These are phyloP conservation scores for Erpobdella octoculata DNA, from an alignment of 2,888 invertebrate genomes.

Conservation along the genomic window DNA sequence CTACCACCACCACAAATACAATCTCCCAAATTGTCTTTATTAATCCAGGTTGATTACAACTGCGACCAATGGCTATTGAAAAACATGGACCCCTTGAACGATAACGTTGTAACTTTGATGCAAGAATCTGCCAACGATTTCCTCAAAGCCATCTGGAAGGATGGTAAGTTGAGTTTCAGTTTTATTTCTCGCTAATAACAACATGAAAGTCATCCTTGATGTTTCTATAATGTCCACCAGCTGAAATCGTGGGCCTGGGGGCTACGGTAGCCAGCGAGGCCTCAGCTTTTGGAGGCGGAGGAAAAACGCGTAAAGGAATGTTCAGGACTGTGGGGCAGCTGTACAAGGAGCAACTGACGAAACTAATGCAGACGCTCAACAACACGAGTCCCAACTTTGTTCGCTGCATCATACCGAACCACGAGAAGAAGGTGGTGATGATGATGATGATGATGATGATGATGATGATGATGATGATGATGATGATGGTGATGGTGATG, in stretches of 20 bases:
- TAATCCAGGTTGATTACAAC: constrained; percentile 68
- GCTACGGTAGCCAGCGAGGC: constrained; percentile 73
- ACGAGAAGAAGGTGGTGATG: constrained; percentile 73
- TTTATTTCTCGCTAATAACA: no score
- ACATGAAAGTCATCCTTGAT: no score
- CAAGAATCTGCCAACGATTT: constrained; percentile 65
- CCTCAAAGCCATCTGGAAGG: constrained; percentile 84
- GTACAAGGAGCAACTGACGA: constrained; percentile 95
- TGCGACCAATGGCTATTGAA: constrained; percentile 97
- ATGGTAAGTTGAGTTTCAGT: constrained; percentile 60
- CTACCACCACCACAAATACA: background rate
- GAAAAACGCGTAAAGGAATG: constrained; percentile 71
- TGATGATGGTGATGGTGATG: background rate
- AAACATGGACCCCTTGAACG: constrained; percentile 99
- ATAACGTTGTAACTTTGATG: constrained; percentile 89
- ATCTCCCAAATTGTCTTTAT: background rate
- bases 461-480: background rate
- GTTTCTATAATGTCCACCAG: constrained; percentile 57
- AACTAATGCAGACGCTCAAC: constrained; percentile 79
- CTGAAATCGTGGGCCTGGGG: constrained; percentile 96
- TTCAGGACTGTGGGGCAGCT: constrained; percentile 97
- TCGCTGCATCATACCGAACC: constrained; percentile 98
- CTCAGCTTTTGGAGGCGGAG: constrained; percentile 78
- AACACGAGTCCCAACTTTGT: constrained; percentile 99
- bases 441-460: constrained; percentile 25